Percentiles rank a stretch among this genome's conserved stretches.
phyloP scores from a whole-genome alignment of 30 jellyfish, hydroid and myxozoan genomes.

The Aurelia sp. region DNA sequence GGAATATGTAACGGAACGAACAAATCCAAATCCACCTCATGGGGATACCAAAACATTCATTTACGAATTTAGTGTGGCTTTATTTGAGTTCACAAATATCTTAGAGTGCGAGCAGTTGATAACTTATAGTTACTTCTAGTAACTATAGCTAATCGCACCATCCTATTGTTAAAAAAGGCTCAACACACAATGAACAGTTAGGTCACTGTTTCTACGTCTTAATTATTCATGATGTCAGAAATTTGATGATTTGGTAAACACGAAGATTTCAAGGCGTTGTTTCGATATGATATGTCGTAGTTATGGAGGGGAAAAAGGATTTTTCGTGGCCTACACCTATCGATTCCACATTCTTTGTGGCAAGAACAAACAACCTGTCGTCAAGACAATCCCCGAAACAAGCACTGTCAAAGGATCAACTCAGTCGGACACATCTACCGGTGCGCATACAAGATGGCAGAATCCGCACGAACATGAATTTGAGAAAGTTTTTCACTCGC shows the following conservation, averaged over 20 bases:
- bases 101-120: too few relatives aligned
- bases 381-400: slow-evolving; percentile 31
- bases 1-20: too few relatives aligned
- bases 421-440: slow-evolving; percentile 52
- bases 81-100: too few relatives aligned
- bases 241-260: too few relatives aligned
- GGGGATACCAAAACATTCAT: too few relatives aligned
- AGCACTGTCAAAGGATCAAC: slow-evolving; percentile 41
- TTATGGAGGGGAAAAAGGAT: slow-evolving; percentile 20
- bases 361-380: slow-evolving; percentile 54
- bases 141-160: neutral
- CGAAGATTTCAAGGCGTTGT: too few relatives aligned
- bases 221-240: neutral
- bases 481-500: slow-evolving; percentile 63
- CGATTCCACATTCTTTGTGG: slow-evolving; percentile 31
- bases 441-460: slow-evolving; percentile 60
- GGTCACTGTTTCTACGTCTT: neutral
- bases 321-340: slow-evolving; percentile 34
- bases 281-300: neutral
- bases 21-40: too few relatives aligned
- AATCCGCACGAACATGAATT: slow-evolving; percentile 52
- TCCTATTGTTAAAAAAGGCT: neutral
- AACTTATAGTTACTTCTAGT: too few relatives aligned
- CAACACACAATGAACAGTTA: neutral
- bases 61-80: too few relatives aligned